Evolutionary conservation across 2,888 invertebrate genomes (phyloP), one percentile per base, ranked within the genome.

Genomic region (Drosophila antonietae): DNA sequence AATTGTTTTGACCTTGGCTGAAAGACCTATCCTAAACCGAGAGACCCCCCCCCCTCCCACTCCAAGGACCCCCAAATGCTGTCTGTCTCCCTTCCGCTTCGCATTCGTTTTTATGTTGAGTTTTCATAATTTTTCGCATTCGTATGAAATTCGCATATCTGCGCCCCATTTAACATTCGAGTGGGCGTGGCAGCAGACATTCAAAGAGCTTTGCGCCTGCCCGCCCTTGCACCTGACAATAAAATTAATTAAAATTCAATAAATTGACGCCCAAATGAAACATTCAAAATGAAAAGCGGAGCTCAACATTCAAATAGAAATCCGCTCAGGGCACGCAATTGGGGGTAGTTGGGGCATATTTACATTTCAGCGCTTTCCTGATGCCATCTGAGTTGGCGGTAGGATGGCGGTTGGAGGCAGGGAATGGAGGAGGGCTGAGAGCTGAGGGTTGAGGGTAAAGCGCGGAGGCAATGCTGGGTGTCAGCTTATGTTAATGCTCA

Each of bases 241-340:
- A 76, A 85, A 85, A 85, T 88, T 88, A 85, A 85, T 85, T 85
- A 85, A 85, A 88, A 86, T 86, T 85, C 88, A 85, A 85, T 85
- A 88, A 85, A 86, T 88, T 86, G 83, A 70, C 68, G 75, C 88
- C 35, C 63, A 68, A 81, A 74, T 74, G 69, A 80, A 80, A 74
- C 85, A 84, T 81, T 78, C 61, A 75, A 57, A 57, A 37, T n/a
- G 43, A 43, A 57, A 57, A 44, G 44, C 31, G 57, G 31, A 56
- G 56, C 56, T 56, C 56, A 56, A 56, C 56, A 44, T 57, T 57
- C 44, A 44, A 35, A 57, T 57, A 44, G 57, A 41, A 55, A 55
- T 41, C 41, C 55, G 28, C 28, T 41, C 35, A 10, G 35, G 49
- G 55, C 12, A 1, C 53, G 6, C n/a, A 49, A 46, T 2, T n/a